Conservation (phyloP, 2,888 invertebrate genomes). For the Archips xylosteana region DNA sequence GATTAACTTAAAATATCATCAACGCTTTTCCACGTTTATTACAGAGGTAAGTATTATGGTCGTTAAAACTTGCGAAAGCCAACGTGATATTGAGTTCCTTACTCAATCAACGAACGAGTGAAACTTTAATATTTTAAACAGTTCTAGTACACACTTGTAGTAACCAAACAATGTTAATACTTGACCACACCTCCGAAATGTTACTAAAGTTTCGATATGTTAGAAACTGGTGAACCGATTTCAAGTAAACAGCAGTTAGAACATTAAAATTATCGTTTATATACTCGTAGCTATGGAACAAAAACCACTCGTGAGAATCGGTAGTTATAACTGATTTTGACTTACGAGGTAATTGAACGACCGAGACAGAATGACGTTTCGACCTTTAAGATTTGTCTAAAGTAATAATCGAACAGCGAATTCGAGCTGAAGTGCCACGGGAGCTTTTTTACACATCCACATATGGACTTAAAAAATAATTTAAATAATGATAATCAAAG, state of each 20-base stretch:
- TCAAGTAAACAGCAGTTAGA: neutral
- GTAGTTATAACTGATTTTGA: too few species aligned
- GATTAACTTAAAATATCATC: constrained; percentile 51
- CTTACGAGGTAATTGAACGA: too few species aligned
- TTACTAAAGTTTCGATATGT: neutral
- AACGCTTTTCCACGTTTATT: constrained; percentile 41
- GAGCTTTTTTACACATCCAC: neutral
- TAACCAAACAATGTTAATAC: neutral
- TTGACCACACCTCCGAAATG: neutral
- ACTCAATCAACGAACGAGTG: constrained; percentile 12
- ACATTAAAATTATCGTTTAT: too few species aligned
- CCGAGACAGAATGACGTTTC: too few species aligned
- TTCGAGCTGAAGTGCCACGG: too few species aligned
- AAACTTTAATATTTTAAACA: neutral
- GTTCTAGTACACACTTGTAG: neutral
- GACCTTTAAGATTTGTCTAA: too few species aligned
- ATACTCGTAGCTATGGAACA: too few species aligned
- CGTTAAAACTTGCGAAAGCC: constrained; percentile 44
- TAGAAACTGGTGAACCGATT: neutral
- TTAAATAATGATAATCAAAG: neutral
- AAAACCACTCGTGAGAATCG: too few species aligned
- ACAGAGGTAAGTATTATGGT: constrained; percentile 18
- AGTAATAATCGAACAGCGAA: too few species aligned
- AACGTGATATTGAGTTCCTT: constrained; percentile 11
- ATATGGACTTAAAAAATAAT: neutral